phyloP scores from a whole-genome alignment of 2,113 vertebrate species.

The Brachirus orientalis region DNA sequence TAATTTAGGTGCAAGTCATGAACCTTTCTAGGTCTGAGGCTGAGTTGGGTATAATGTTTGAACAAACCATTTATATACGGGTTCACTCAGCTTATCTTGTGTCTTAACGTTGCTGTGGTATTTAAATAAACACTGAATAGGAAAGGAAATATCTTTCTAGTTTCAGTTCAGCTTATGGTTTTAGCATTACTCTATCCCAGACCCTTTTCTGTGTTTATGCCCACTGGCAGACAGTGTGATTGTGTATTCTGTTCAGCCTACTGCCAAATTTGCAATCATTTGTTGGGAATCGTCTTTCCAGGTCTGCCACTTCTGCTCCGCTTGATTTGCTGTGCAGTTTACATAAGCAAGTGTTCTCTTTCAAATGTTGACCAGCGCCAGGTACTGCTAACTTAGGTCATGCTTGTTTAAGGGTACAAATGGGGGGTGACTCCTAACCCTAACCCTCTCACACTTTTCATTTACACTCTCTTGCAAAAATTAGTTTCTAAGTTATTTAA shows the following conservation, averaged over 20 bases:
- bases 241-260: constrained; percentile 9
- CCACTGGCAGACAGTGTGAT: constrained; percentile 21
- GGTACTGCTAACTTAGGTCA: constrained; percentile 31
- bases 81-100: no score
- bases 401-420: constrained; percentile 24
- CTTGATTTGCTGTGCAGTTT: constrained; percentile 26
- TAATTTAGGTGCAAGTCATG: constrained; percentile 2
- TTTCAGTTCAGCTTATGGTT: no score
- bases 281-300: constrained; percentile 15
- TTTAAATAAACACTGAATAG: no score
- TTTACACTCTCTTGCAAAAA: no score
- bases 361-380: constrained; percentile 46
- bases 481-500: background rate
- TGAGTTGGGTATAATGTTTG: background rate
- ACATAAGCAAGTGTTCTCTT: constrained; percentile 66
- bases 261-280: constrained; percentile 12
- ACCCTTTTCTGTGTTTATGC: background rate
- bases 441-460: no score
- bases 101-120: no score
- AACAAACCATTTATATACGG: background rate
- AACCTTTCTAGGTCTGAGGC: background rate
- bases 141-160: background rate
- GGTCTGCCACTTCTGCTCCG: constrained; percentile 9
- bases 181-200: no score
- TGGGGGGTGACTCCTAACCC: background rate